These are phyloP conservation scores for Pissodes strobi DNA, from an alignment of 1,140 invertebrate species.

Conservation along the genomic window DNA sequence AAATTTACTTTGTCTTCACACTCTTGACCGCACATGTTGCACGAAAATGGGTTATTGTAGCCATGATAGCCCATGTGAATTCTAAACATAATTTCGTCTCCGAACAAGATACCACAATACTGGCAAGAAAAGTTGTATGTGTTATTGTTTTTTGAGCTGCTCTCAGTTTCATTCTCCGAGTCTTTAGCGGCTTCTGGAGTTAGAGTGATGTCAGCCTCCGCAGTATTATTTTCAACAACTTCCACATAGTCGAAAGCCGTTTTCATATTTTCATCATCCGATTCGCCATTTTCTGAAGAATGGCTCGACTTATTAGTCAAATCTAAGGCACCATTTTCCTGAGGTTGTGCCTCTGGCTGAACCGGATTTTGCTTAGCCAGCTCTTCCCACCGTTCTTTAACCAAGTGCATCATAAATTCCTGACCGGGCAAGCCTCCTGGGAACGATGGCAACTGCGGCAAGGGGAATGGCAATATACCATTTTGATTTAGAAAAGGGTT, in stretches of 20 bases:
- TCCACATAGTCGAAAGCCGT: conserved; percentile 46
- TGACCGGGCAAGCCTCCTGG: conserved; percentile 56
- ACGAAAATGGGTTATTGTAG: conserved; percentile 87
- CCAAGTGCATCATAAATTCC: conserved; percentile 18
- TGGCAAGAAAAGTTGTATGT: conserved; percentile 69
- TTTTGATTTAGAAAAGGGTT: conserved; percentile 13
- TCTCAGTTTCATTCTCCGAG: conserved; percentile 25
- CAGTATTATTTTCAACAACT: conserved; percentile 32
- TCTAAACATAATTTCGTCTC: conserved; percentile 88
- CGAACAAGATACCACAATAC: conserved; percentile 88
- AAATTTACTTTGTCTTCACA: conserved; percentile 84
- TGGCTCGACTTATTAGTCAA: conserved; percentile 58
- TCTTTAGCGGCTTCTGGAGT: not conserved
- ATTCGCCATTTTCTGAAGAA: conserved; percentile 54
- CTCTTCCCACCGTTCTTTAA: conserved; percentile 5
- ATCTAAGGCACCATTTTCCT: conserved; percentile 60
- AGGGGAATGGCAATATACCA: conserved; percentile 43
- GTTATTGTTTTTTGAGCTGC: conserved; percentile 28
- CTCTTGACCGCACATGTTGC: conserved; percentile 89
- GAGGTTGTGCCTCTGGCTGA: not conserved
- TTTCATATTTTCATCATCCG: conserved; percentile 45
- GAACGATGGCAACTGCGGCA: conserved; percentile 44
- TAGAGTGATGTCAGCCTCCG: not conserved
- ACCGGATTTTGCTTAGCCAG: conserved; percentile 3
- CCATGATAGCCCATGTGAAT: conserved; percentile 97